Evolutionary conservation across 2,113 vertebrate genomes (phyloP).

Genomic region (Oreotrochilus melanogaster): DNA sequence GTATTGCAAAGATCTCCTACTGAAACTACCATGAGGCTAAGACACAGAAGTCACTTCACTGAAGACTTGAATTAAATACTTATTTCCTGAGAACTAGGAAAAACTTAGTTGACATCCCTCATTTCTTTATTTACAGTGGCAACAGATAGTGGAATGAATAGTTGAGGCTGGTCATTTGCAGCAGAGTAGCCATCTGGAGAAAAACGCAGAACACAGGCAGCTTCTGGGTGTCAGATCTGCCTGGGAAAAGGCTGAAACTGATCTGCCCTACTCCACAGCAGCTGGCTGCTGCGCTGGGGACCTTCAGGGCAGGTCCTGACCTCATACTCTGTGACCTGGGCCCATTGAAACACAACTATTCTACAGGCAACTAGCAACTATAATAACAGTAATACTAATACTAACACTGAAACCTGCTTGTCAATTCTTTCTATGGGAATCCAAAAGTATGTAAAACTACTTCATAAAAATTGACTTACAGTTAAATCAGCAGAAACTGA

Average conservation of each 20-base stretch:
- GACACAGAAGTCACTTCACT: not conserved
- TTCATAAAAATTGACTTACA: not conserved
- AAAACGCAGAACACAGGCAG: not conserved
- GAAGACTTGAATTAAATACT: not conserved
- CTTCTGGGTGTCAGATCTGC: not conserved
- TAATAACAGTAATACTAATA: not conserved
- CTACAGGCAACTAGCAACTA: not conserved
- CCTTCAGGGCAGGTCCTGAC: not conserved
- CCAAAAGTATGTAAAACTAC: not conserved
- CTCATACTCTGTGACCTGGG: not conserved
- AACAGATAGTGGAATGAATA: not conserved
- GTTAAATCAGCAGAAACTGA: not conserved
- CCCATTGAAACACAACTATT: not conserved
- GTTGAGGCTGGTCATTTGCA: not conserved
- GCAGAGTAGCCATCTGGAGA: not conserved
- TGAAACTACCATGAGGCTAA: not conserved
- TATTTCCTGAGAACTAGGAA: not conserved
- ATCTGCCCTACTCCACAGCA: not conserved
- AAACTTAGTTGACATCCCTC: accelerated
- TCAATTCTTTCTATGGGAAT: not conserved
- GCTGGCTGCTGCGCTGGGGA: not conserved
- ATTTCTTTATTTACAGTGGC: not conserved
- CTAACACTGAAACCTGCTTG: not conserved
- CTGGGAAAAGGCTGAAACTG: not conserved
- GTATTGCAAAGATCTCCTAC: not conserved